Base-by-base conservation (phyloP, 2,888 invertebrate genomes). In the Branchinecta sandiegonensis region DNA sequence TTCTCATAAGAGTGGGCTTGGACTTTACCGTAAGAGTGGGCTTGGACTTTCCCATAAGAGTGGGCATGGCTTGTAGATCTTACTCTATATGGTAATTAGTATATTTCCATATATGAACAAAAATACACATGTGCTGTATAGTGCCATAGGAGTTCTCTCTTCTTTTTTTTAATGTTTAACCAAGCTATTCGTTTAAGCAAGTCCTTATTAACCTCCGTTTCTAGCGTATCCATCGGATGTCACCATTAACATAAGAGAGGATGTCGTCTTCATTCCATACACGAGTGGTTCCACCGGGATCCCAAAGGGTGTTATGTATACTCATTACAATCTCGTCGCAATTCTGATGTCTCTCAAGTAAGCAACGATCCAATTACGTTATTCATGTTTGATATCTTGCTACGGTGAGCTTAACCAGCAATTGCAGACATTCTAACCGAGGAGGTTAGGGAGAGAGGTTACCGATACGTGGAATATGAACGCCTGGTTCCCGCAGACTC, bases 301-400 rank as follows among this genome's bases (percentile, higher is more conserved):
- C 9, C 63, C 11, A 10, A 56, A 56, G 63, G 63, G 63, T n/a
- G 63, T 56, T 17, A 56, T 56, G 14, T 56, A 17, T 1, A 56
- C 63, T 8, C 63, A 56, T 23, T 56, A 56, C 63, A 56, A 56
- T 23, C 63, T 56, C 23, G 63, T 56, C 9, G n/a, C 63, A 56
- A 23, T n/a, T n/a, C 63, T 56, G n/a, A 56, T 56, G 63, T 17
- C 63, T 56, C 63, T 56, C n/a, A 10, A 56, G 63, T 56, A 56
- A 56, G 63, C 23, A n/a, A 8, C 23, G 63, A 8, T 17, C 23
- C 63, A 17, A 8, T 56, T 23, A n/a, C 63, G 1, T 56, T 56
- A 17, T 56, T 56, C 1, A 10, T n/a, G 11, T 10, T 56, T 23
- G 63, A 17, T 23, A 17, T 56, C 9, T 56, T 5, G 37, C 37